A percentile compares a stretch with the other conserved stretches of the same genome.
phyloP scores from a whole-genome alignment of 1,140 invertebrate genomes.

The Drosophila busckii region DNA sequence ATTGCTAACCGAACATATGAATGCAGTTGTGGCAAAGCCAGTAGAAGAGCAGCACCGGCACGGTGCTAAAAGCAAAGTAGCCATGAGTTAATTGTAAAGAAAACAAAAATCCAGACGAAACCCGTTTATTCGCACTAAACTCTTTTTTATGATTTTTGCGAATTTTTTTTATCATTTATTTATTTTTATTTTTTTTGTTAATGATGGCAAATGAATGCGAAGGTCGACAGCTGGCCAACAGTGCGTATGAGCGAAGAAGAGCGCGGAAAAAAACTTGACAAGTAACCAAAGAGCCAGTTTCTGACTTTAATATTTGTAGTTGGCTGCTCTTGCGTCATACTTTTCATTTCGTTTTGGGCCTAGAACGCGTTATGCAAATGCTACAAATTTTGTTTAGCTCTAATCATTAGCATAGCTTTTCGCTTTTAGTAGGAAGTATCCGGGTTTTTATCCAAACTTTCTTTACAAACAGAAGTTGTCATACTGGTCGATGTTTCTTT shows the following conservation, averaged over 20 bases:
- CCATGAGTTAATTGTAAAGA: slow-evolving; percentile 40
- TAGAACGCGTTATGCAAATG: slow-evolving; percentile 34
- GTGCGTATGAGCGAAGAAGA: slow-evolving; percentile 27
- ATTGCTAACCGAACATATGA: too few relatives aligned
- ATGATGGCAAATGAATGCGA: slow-evolving; percentile 36
- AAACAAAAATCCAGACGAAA: slow-evolving; percentile 19
- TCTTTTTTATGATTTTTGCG: too few relatives aligned
- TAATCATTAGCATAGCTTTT: slow-evolving; percentile 6
- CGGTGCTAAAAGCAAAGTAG: too few relatives aligned
- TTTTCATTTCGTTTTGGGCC: slow-evolving; percentile 38
- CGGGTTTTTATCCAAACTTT: slow-evolving; percentile 19
- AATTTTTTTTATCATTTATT: too few relatives aligned
- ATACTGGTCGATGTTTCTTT: too few relatives aligned
- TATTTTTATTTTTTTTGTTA: too few relatives aligned
- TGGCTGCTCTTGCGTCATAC: slow-evolving; percentile 25
- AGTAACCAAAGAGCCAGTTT: neutral
- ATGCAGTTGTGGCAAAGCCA: too few relatives aligned
- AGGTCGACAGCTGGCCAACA: slow-evolving; percentile 11
- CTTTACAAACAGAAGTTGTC: too few relatives aligned
- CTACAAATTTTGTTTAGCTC: neutral
- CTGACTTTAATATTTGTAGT: neutral
- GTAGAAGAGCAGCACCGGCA: too few relatives aligned
- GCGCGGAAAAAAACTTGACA: slow-evolving; percentile 23
- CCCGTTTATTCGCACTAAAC: too few relatives aligned
- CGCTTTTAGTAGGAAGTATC: slow-evolving; percentile 1